Base-by-base conservation (phyloP, 1,140 invertebrate genomes). In the Ostrea edulis region DNA sequence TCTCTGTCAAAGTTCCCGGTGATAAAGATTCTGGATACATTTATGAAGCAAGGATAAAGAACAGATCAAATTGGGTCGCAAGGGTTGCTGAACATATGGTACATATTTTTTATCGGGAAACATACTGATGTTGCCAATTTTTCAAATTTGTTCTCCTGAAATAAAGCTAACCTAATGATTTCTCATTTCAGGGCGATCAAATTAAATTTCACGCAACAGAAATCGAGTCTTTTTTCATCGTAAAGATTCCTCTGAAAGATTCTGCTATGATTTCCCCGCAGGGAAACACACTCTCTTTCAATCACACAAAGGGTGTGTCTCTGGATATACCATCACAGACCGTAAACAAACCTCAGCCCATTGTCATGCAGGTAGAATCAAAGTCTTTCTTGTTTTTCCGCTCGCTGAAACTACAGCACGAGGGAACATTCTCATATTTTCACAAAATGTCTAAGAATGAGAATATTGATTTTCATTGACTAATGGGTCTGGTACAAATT, bases 171-270 rank as follows among this genome's bases (percentile, higher is more conserved):
- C 35, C 35, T 44, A 17, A 58, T 11, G 11, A 4, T 0, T 17
- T 58, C 20, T 11, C 25, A 25, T 25, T 22, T 25, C 22, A 71
- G 65, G 65, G 22, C n/a, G 22, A 71, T 12, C 9, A 25, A 25
- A 25, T 71, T 22, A 71, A 71, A 71, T 71, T 71, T 12, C 65
- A 71, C 22, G 65, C 65, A 71, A 29, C 65, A 71, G 65, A 71
- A 71, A 22, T 71, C 25, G 65, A 71, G 25, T 71, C 65, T 3
- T 71, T 71, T 29, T 25, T 29, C 65, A 71, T 71, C 58, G 58
- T 62, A 11, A 71, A 71, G 65, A 71, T 71, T 12, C 65, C 65
- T 14, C n/a, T 9, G 22, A 25, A 71, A 71, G 65, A 71, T 22
- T 12, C n/a, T 8, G n/a, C 12, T 12, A 71, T 25, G 22, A 71